Conservation (phyloP, 2,113 vertebrate genomes). For the Cyanistes caeruleus region DNA sequence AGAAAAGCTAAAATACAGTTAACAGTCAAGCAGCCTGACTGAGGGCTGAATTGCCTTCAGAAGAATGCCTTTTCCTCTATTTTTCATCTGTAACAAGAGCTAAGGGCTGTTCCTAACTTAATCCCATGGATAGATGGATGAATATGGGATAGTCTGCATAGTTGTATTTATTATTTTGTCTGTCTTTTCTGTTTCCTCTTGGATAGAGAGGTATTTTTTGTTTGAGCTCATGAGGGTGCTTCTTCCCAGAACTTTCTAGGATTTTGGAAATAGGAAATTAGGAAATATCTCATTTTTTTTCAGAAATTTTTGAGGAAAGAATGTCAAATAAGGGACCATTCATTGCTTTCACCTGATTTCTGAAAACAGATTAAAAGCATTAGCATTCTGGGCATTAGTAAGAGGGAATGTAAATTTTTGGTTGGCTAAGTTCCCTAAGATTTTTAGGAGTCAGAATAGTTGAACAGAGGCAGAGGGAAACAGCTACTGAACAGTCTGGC, state of each 20-base stretch:
- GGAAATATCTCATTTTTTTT: background rate
- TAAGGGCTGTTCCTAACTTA: background rate
- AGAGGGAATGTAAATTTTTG: background rate
- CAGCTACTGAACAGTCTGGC: background rate
- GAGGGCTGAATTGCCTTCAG: background rate
- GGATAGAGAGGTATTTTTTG: background rate
- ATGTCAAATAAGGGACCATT: background rate
- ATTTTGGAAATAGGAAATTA: background rate
- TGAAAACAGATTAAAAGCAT: background rate
- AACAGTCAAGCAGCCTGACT: background rate
- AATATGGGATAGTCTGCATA: background rate
- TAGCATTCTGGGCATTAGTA: background rate
- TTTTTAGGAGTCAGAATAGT: background rate
- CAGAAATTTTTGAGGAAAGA: background rate
- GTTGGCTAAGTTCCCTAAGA: background rate
- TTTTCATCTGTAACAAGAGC: background rate
- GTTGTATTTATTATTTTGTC: background rate
- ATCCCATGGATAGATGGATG: background rate
- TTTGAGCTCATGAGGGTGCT: background rate
- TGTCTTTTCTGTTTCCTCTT: background rate
- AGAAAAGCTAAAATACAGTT: background rate
- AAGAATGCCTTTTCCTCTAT: background rate
- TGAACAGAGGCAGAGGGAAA: background rate
- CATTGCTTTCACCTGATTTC: background rate
- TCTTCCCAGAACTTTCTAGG: background rate